Conservation (phyloP, 2,113 vertebrate species). For the Cariama cristata region DNA sequence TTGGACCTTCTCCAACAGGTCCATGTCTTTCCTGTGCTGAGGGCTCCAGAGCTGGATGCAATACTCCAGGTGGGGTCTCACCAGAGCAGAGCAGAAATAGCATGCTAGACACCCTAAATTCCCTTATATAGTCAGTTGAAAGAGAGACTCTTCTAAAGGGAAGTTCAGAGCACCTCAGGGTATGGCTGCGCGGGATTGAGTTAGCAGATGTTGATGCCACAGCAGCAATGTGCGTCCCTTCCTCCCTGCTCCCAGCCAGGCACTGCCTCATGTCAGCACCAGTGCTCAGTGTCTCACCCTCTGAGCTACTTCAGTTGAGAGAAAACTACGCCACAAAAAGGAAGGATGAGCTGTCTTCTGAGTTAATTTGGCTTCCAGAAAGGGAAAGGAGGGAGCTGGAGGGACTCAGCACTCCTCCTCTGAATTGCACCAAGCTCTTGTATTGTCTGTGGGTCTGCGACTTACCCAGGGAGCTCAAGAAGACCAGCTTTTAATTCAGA, state of each 20-base stretch:
- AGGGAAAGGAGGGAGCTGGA: not conserved
- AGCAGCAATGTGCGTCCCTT: fast-evolving
- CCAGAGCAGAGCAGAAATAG: not conserved
- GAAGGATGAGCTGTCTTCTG: not conserved
- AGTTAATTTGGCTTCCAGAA: not conserved
- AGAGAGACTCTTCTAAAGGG: not conserved
- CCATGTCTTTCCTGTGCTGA: no score
- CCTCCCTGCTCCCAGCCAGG: not conserved
- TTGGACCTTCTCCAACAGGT: no score
- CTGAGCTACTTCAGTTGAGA: not conserved
- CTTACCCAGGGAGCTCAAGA: not conserved
- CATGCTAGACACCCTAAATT: not conserved
- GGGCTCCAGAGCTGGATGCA: no score
- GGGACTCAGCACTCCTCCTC: not conserved
- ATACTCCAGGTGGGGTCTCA: no score
- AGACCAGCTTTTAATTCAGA: not conserved
- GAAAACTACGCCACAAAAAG: not conserved
- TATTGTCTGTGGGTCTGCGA: not conserved
- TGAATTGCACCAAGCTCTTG: not conserved
- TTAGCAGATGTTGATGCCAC: not conserved
- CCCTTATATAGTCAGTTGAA: not conserved
- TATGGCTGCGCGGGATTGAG: not conserved
- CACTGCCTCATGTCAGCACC: not conserved
- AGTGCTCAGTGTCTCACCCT: fast-evolving
- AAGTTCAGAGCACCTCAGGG: not conserved